Evolutionary conservation across 2,888 invertebrate species (phyloP), one percentile per base, ranked within the genome.

Genomic region (Serrognathus titanus): DNA sequence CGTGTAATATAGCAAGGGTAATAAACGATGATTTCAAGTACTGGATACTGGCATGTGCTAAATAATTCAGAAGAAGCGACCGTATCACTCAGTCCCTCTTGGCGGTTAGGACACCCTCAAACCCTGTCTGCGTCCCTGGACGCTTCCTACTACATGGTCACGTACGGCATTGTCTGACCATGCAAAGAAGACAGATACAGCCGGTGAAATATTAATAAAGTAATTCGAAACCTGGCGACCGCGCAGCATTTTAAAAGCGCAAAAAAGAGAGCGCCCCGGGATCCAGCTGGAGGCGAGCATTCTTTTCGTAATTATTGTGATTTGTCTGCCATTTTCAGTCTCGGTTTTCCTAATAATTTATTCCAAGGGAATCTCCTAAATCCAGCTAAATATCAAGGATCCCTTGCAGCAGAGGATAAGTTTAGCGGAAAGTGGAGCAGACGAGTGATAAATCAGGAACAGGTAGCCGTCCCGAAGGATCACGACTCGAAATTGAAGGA

Each of bases 361-460:
- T 76, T 72, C 73, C 62, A 61, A 68, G 64, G 64, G 66, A 70
- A 71, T 69, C 71, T 69, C 70, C 70, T 74, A 75, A 75, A 75
- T 76, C 75, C 71, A 67, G 73, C 74, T 75, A 75, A 76, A 75
- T 76, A 76, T 76, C 75, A 72, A 71, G 72, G 71, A 73, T 73
- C 75, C 74, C 75, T 72, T 70, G 67, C 69, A 72, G 67, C 69
- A 70, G 69, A 70, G 70, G 75, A 76, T 75, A 74, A 74, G 73
- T 72, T 73, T 68, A 70, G 71, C 69, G 64, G 72, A 75, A 75
- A 75, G 75, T 75, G 75, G 74, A 75, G 66, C 70, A 70, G 76
- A 75, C 75, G 71, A 75, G 75, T 73, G 71, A 77, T 76, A 77
- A 77, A 77, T 77, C 77, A 76, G 75, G 75, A 74, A 73, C 73